Percentiles rank a stretch among this genome's conserved stretches.
Evolutionary conservation across 1,140 invertebrate genomes (phyloP).

Genomic region (Manduca sexta): DNA sequence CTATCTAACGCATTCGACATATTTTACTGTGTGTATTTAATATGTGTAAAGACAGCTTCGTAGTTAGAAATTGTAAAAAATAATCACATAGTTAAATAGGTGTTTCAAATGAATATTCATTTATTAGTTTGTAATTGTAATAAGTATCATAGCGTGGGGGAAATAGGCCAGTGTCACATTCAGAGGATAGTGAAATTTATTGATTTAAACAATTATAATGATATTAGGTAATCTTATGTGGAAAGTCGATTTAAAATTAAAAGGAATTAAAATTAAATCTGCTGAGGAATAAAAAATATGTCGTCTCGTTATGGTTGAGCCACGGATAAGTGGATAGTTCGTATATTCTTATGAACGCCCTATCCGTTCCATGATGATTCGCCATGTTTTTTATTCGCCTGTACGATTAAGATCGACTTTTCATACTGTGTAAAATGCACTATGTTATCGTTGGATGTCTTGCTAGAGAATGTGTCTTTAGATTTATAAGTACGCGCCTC

Average conservation of each 20-base stretch:
- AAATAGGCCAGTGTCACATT: constrained; percentile 20
- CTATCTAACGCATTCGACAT: constrained; percentile 22
- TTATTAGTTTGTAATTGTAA: constrained; percentile 11
- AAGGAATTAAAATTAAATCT: background rate
- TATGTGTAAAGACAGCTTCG: constrained; percentile 46
- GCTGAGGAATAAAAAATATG: background rate
- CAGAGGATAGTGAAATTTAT: no score
- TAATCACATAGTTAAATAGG: constrained; percentile 18
- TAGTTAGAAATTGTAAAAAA: constrained; percentile 48
- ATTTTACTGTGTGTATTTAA: constrained; percentile 46
- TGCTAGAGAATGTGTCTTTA: constrained; percentile 19
- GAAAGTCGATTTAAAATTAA: background rate
- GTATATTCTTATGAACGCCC: background rate
- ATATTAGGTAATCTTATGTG: background rate
- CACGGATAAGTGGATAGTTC: background rate
- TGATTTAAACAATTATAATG: background rate
- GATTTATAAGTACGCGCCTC: constrained; percentile 13
- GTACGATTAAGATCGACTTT: constrained; percentile 6
- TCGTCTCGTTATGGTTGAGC: constrained; percentile 1
- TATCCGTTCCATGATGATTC: background rate
- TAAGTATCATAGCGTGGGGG: constrained; percentile 11
- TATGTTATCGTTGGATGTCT: constrained; percentile 27
- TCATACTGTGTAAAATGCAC: constrained; percentile 14
- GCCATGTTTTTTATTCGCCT: background rate
- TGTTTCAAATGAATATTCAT: constrained; percentile 21